Conservation (phyloP, 2,113 vertebrate genomes). For the Oryctolagus cuniculus region mOryCun1.1 NC_091442.1:96060501-96061000, state of each 20-base stretch:
- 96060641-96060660: background rate
- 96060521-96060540: background rate
- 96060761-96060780: background rate
- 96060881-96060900: background rate
- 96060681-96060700: background rate
- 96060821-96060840: background rate
- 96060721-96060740: background rate
- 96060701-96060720: background rate
- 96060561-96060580: background rate
- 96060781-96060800: background rate
- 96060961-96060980: too few species aligned
- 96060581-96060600: slow-evolving; percentile 26
- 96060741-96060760: background rate
- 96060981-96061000: too few species aligned
- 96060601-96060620: background rate
- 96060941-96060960: too few species aligned
- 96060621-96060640: background rate
- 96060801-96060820: background rate
- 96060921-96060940: too few species aligned
- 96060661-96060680: background rate
- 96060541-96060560: background rate
- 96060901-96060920: too few species aligned
- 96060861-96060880: background rate
- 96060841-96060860: slow-evolving; percentile 19
- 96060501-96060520: background rate